Base-by-base conservation (phyloP, 2,797 vertebrate genomes). In the Tamandua tetradactyla region DNA sequence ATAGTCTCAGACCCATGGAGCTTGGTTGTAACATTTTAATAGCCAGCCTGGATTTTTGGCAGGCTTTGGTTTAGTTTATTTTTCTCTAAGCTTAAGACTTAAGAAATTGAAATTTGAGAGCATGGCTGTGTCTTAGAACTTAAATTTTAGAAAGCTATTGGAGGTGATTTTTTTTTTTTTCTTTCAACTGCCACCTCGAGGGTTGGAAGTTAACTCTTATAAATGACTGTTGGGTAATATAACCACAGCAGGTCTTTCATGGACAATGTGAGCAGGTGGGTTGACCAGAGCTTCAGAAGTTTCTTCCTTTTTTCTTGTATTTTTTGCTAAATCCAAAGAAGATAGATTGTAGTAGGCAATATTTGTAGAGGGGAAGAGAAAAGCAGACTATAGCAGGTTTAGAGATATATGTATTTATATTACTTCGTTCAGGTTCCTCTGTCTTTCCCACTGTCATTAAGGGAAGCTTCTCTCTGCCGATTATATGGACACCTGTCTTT, bases 101-200 rank as follows among this genome's bases (percentile, higher is more conserved):
- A 85, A 89, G 81, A 84, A 93, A 91, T 87, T 96, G 96, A 96
- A 96, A 97, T 95, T 95, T 81, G 92, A 97, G 95, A 94, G 78
- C 37, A 62, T 91, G 87, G 25, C 87, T 66, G 27, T 93, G 84
- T 88, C 71, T 95, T 96, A 76, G 78, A 95, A 96, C 78, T 94
- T 95, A 69, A 57, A 75, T 12, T 44, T 72, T 71, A n/a, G 78
- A 94, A 90, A 49, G 64, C 59, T 59, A 55, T 94, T 68, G 69
- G 55, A 89, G 52, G 57, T 74, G 79, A 49, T 47, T 7, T 59
- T 88, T 18, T 7, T 59, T 88, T 18, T 93, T 88, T 86, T 61
- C 52, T 82, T 96, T 94, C 91, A 79, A 25, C 23, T 76, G 69
- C 49, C 71, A 1, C 62, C 14, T 20, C 59, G 64, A 95, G 79